Base-by-base conservation (phyloP, 2,888 invertebrate species). In the Apamea anceps region DNA sequence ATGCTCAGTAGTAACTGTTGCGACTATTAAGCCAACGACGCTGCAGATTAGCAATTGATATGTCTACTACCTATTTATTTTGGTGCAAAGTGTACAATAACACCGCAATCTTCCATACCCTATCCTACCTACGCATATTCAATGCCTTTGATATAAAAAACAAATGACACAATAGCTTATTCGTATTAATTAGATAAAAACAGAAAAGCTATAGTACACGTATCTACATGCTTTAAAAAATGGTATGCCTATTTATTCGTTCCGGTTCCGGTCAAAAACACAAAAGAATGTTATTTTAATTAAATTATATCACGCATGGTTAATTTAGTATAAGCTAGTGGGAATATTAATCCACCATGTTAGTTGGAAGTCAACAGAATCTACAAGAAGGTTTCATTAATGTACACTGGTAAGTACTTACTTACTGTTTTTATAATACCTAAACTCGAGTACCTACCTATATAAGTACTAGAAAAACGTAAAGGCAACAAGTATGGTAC, bases 271-370 rank as follows among this genome's bases (percentile, higher is more conserved):
- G 80, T 80, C 48, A 82, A 79, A 82, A 88, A 80, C 73, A 81
- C 79, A 71, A 85, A 86, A 81, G 65, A 84, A 80, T 89, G 77
- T 80, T 87, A 85, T 84, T 82, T 88, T 85, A 87, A 89, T 88
- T 87, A 83, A 72, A 79, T 54, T 78, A 54, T 72, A 83, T 73
- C 82, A 89, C 79, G 79, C 71, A 75, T 83, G 79, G 75, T 72
- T 77, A 71, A 72, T 82, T 79, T 78, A 42, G 70, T 54, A 62
- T 79, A 62, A 67, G 13, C 6, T 72, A 48, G 62, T 32, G 37
- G 37, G 62, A 60, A 75, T 42, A 57, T 48, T 51, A 66, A 60
- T 68, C 18, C 28, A 32, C 21, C 21, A 65, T 60, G 37, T 45
- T 72, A 70, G 60, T 60, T 45, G 25, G 8, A 45, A 65, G 15